A percentile compares a stretch with the other conserved stretches of the same genome.
phyloP scores from a whole-genome alignment of 2,113 vertebrate genomes.

The Calidris pygmaea region DNA sequence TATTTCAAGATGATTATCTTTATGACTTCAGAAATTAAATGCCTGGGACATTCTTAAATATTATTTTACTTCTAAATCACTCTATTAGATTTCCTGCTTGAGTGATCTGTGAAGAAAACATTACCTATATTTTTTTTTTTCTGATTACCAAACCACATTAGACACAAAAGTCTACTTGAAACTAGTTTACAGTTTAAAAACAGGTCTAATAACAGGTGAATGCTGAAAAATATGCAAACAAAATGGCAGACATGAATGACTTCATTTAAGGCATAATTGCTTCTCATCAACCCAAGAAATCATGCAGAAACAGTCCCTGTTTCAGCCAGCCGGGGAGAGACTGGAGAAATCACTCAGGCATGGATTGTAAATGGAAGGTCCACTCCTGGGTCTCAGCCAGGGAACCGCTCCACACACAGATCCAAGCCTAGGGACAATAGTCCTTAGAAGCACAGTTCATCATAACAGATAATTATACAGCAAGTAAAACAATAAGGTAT shows the following conservation, averaged over 20 bases:
- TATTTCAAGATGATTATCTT: background rate
- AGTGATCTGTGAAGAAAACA: constrained; percentile 81
- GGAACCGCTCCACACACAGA: constrained; percentile 73
- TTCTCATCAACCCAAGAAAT: constrained; percentile 88
- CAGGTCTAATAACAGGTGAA: constrained; percentile 87
- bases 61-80: constrained; percentile 75
- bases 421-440: constrained; percentile 77
- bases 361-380: constrained; percentile 81
- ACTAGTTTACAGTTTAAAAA: constrained; percentile 83
- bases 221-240: constrained; percentile 85
- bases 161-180: constrained; percentile 82
- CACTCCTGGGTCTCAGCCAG: constrained; percentile 77
- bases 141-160: constrained; percentile 77
- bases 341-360: constrained; percentile 82
- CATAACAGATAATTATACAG: constrained; percentile 84
- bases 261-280: constrained; percentile 86
- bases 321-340: constrained; percentile 75
- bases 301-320: constrained; percentile 84
- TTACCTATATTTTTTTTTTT: constrained; percentile 79
- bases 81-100: constrained; percentile 81
- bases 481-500: constrained; percentile 80
- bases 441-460: constrained; percentile 82
- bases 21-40: constrained; percentile 53
- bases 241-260: constrained; percentile 88
- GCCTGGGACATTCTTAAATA: constrained; percentile 73